Conservation (phyloP, 2,888 invertebrate species). For the Xanthorhoe designata region DNA sequence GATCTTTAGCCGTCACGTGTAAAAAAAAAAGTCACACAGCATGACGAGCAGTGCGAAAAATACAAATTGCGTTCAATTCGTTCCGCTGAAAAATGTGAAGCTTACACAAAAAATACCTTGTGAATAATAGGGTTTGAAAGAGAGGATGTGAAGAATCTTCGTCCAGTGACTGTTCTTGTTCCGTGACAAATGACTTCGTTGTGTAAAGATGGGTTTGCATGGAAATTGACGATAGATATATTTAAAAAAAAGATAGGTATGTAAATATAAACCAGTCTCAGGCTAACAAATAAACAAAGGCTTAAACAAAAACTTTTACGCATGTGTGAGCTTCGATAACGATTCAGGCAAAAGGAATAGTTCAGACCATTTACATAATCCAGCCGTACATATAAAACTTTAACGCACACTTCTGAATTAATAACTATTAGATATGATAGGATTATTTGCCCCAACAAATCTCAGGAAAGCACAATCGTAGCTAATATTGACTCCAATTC, state of each 20-base stretch:
- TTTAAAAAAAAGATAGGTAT: too few relatives aligned
- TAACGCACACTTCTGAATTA: constrained; percentile 6
- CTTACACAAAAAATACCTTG: constrained; percentile 60
- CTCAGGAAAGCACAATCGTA: constrained; percentile 25
- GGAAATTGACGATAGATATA: constrained; percentile 1
- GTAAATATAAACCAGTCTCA: too few relatives aligned
- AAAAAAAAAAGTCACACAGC: constrained; percentile 40
- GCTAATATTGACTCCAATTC: constrained; percentile 33
- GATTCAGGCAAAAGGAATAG: neutral
- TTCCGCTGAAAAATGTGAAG: constrained; percentile 68
- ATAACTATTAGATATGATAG: constrained; percentile 19
- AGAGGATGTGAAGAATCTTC: constrained; percentile 55
- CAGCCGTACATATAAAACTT: constrained; percentile 11
- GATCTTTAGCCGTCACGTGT: constrained; percentile 15
- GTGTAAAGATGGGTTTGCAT: constrained; percentile 36
- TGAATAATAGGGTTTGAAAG: constrained; percentile 63
- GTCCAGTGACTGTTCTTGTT: constrained; percentile 61
- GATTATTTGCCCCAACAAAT: constrained; percentile 31
- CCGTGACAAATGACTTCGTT: constrained; percentile 59
- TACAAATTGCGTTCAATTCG: constrained; percentile 73
- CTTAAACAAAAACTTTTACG: neutral
- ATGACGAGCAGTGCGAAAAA: constrained; percentile 48
- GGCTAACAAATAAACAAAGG: neutral
- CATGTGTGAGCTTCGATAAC: constrained; percentile 2
- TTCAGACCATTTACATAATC: constrained; percentile 15